Evolutionary conservation across 2,113 vertebrate genomes (phyloP).

Genomic region (Sclerurus mexicanus): DNA sequence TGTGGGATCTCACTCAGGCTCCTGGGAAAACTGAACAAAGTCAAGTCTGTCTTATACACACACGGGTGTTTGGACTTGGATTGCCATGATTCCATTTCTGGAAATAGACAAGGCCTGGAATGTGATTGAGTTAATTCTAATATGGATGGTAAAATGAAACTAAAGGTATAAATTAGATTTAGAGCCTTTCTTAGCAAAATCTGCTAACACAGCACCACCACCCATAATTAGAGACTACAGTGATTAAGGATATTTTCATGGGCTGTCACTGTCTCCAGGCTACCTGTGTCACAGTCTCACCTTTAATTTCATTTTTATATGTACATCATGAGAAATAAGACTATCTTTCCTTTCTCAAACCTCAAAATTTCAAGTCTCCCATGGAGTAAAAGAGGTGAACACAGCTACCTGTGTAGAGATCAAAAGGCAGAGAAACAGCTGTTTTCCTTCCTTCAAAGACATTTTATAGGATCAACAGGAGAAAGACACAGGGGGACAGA

Average conservation of each 20-base stretch:
- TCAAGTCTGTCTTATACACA: accelerated
- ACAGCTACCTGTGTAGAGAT: not conserved
- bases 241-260: not conserved
- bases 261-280: not conserved
- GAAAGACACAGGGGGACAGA: not conserved
- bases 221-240: not conserved
- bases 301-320: not conserved
- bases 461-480: not conserved
- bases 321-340: not conserved
- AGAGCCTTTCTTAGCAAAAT: not conserved
- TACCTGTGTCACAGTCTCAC: not conserved
- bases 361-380: not conserved
- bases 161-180: not conserved
- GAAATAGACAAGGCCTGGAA: not conserved
- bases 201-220: not conserved
- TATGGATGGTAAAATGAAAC: not conserved
- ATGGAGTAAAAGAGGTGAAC: not conserved
- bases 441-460: not conserved
- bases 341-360: not conserved
- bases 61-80: not conserved
- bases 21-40: not conserved
- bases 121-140: not conserved
- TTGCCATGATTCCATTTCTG: not conserved
- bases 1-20: not conserved
- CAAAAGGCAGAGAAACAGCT: not conserved